phyloP scores from a whole-genome alignment of 2,888 invertebrate species.

The Agrochola litura region DNA sequence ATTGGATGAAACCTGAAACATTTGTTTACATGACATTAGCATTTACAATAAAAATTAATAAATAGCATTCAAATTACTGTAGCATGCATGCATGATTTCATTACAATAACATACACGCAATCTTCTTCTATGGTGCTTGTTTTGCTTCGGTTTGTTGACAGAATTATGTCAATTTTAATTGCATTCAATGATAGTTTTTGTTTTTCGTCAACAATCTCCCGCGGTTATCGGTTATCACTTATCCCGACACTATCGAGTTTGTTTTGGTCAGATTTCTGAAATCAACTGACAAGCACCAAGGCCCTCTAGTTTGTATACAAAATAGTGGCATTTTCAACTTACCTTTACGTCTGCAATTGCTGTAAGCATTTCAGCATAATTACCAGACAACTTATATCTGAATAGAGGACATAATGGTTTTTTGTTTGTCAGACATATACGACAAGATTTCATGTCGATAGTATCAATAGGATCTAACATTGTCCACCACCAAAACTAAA shows the following conservation, averaged over 20 bases:
- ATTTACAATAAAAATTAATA: background rate
- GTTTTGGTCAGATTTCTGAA: conserved; percentile 29
- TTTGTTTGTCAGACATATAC: conserved; percentile 85
- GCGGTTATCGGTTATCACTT: conserved; percentile 47
- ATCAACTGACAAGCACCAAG: conserved; percentile 39
- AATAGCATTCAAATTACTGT: background rate
- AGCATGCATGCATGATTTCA: conserved; percentile 4
- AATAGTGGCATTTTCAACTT: conserved; percentile 53
- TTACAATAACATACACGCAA: background rate
- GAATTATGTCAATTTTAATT: conserved; percentile 23
- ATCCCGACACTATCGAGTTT: conserved; percentile 56
- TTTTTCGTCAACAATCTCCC: conserved; percentile 20
- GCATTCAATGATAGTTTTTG: conserved; percentile 10
- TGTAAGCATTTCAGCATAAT: conserved; percentile 89
- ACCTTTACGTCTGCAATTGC: conserved; percentile 89
- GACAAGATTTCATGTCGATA: conserved; percentile 84
- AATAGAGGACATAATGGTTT: conserved; percentile 86
- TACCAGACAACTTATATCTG: conserved; percentile 87
- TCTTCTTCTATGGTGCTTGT: background rate
- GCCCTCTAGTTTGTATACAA: conserved; percentile 43
- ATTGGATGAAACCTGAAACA: conserved; percentile 81
- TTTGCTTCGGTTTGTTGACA: conserved; percentile 18
- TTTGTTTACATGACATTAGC: conserved; percentile 10
- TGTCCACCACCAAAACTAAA: conserved; percentile 72
- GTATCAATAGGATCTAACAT: conserved; percentile 78